A percentile compares a stretch with the other conserved stretches of the same genome.
These are phyloP conservation scores for Drosophila pegasa DNA, from an alignment of 2,888 invertebrate genomes.

Conservation along the genomic window DNA sequence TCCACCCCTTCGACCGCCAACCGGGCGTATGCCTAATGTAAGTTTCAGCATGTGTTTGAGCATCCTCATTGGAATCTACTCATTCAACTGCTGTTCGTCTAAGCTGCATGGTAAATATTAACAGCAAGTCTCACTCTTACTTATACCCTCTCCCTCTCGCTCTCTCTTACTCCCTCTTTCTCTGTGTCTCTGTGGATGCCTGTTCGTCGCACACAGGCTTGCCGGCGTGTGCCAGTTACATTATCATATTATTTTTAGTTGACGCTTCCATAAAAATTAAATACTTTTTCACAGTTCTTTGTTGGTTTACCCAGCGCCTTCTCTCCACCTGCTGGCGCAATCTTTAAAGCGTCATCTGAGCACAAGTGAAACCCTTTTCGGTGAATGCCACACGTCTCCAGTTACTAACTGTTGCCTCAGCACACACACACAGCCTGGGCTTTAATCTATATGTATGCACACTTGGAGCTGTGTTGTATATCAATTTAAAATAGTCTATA, in stretches of 20 bases:
- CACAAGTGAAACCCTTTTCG: not conserved
- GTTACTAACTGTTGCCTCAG: not conserved
- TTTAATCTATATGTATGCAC: not conserved
- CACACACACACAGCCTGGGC: not conserved
- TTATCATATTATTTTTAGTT: constrained; percentile 61
- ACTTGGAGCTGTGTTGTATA: constrained; percentile 1
- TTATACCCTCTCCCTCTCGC: not conserved
- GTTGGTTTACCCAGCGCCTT: not conserved
- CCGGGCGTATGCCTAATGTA: constrained; percentile 27
- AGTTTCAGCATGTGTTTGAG: constrained; percentile 25
- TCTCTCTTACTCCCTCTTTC: not conserved
- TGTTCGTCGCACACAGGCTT: constrained; percentile 20
- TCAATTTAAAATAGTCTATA: not conserved
- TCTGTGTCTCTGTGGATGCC: constrained; percentile 21
- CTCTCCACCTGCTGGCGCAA: not conserved
- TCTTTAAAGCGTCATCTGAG: constrained; percentile 3
- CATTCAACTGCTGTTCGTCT: constrained; percentile 18
- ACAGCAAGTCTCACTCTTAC: not conserved
- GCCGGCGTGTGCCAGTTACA: constrained; percentile 32
- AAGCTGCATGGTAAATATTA: constrained; percentile 38
- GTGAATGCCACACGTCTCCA: constrained; percentile 1
- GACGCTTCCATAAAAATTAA: constrained; percentile 68
- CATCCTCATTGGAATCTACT: constrained; percentile 18
- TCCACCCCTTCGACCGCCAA: not conserved
- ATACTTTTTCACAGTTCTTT: constrained; percentile 42